Evolutionary conservation across 2,888 invertebrate species (phyloP).

Genomic region (Eupithecia subumbrata): DNA sequence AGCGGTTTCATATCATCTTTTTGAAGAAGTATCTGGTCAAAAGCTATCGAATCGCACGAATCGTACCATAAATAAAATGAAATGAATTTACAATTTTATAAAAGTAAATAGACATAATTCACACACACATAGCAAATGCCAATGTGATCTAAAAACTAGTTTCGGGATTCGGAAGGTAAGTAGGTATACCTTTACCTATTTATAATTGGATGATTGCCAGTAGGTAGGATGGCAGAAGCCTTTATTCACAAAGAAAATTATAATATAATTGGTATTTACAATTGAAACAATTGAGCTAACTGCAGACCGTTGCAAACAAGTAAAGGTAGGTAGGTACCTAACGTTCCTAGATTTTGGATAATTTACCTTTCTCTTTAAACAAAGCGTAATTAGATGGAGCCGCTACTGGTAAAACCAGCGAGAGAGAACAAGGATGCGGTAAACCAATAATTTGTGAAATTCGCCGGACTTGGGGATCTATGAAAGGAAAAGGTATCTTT

Average conservation of each 20-base stretch:
- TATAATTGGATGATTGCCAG: background rate
- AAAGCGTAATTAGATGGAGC: conserved; percentile 21
- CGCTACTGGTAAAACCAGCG: conserved; percentile 7
- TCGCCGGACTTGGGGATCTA: background rate
- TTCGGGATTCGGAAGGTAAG: background rate
- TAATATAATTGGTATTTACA: too few relatives aligned
- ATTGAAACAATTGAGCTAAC: too few relatives aligned
- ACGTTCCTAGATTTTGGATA: background rate
- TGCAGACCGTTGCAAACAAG: too few relatives aligned
- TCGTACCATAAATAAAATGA: background rate
- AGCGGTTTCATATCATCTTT: background rate
- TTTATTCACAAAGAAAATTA: too few relatives aligned
- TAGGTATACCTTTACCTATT: background rate
- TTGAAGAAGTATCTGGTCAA: background rate
- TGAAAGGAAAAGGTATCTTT: background rate
- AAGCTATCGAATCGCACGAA: background rate
- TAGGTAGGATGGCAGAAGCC: too few relatives aligned
- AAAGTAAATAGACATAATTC: too few relatives aligned
- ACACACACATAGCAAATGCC: too few relatives aligned
- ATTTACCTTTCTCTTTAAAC: conserved; percentile 20
- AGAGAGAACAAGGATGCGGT: conserved; percentile 4
- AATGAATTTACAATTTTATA: background rate
- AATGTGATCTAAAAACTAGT: background rate
- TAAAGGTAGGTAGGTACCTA: background rate
- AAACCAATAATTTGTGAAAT: conserved; percentile 5